Percentiles rank a stretch among this genome's conserved stretches.
phyloP scores from a whole-genome alignment of 2,113 vertebrate species.

The Burhinus oedicnemus region DNA sequence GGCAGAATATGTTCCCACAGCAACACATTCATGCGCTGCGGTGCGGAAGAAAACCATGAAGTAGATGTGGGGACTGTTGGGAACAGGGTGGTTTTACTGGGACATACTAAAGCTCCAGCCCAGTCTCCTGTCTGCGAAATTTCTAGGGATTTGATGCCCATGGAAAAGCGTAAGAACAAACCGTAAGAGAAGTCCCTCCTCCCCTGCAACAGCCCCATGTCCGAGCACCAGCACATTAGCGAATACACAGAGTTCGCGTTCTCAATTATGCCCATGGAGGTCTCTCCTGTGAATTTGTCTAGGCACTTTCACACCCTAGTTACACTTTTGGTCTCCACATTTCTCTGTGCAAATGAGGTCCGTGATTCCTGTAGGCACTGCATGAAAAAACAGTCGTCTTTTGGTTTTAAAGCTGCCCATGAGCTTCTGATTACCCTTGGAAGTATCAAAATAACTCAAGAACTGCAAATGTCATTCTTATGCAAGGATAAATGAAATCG shows the following conservation, averaged over 20 bases:
- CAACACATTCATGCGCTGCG: fast-evolving
- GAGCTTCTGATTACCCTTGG: not conserved
- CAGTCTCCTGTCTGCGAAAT: fast-evolving
- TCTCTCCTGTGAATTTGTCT: not conserved
- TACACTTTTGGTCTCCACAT: not conserved
- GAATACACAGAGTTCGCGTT: not conserved
- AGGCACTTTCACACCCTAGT: not conserved
- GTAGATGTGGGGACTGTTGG: fast-evolving
- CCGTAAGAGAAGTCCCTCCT: not conserved
- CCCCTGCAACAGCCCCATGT: not conserved
- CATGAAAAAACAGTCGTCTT: not conserved
- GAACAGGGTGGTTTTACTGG: not conserved
- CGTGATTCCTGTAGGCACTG: fast-evolving
- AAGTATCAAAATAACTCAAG: not conserved
- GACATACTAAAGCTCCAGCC: not conserved
- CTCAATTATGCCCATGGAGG: fast-evolving
- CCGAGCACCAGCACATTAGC: fast-evolving
- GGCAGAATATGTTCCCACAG: not conserved
- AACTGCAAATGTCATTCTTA: not conserved
- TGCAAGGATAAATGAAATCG: not conserved
- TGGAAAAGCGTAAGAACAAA: not conserved
- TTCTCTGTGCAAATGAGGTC: not conserved
- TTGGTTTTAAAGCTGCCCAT: not conserved
- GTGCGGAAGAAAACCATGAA: not conserved
- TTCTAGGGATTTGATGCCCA: not conserved